Conservation (phyloP, 2,888 invertebrate genomes). For the Sphinx pinastri region DNA sequence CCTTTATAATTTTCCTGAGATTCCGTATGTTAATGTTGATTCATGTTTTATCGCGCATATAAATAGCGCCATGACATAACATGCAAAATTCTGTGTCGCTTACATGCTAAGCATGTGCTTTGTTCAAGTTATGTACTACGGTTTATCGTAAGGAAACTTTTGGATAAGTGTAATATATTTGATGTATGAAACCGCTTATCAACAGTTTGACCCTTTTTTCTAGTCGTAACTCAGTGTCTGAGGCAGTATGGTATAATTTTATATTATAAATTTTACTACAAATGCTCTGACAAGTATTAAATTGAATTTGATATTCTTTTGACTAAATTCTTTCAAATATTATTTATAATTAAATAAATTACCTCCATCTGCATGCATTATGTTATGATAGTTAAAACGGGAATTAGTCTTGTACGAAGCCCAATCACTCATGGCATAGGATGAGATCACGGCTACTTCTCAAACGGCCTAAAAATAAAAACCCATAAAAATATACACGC, state of each 20-base stretch:
- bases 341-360: background rate
- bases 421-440: background rate
- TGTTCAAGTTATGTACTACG: constrained; percentile 15
- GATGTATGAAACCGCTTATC: background rate
- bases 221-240: background rate
- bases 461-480: background rate
- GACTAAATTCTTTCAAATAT: background rate
- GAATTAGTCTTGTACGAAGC: background rate
- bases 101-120: constrained; percentile 24
- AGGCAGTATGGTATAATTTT: background rate
- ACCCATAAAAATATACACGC: constrained; percentile 11
- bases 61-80: constrained; percentile 20
- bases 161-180: constrained; percentile 6
- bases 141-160: constrained; percentile 25
- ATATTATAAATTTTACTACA: background rate
- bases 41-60: constrained; percentile 21
- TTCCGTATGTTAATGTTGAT: constrained; percentile 21
- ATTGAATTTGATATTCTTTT: too few species aligned
- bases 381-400: background rate
- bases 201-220: constrained; percentile 4
- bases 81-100: constrained; percentile 23
- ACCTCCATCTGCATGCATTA: background rate
- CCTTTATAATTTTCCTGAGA: constrained; percentile 36
- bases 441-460: background rate
- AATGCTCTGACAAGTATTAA: background rate